Conservation (phyloP, 2,888 invertebrate species). For the Smittia sp. region DNA sequence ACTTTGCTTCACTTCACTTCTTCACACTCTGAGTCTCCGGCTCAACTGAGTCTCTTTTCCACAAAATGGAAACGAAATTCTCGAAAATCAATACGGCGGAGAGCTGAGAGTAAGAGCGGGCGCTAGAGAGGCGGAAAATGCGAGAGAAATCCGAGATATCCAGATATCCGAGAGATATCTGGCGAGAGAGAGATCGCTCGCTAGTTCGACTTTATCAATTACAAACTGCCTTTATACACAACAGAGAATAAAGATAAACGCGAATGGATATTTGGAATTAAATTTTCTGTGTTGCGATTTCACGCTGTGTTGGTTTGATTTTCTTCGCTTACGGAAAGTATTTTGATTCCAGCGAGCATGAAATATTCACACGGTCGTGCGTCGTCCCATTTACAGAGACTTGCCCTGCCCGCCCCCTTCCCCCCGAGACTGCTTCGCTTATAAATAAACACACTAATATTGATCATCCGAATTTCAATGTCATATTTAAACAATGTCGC, state of each 20-base stretch:
- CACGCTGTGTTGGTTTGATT: neutral
- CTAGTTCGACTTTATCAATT: conserved; percentile 26
- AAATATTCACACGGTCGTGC: conserved; percentile 27
- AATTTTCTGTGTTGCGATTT: no score
- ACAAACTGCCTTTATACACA: neutral
- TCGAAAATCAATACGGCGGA: conserved; percentile 14
- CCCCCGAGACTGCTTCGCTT: neutral
- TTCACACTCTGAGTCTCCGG: conserved; percentile 32
- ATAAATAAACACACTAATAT: conserved; percentile 10
- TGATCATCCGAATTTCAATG: conserved; percentile 13
- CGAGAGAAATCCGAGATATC: no score
- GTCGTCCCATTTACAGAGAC: neutral
- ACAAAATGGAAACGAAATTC: conserved; percentile 9
- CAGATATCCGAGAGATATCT: neutral
- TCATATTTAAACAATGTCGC: conserved; percentile 5
- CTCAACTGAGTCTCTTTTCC: conserved; percentile 30
- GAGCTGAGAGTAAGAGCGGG: neutral
- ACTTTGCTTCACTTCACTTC: conserved; percentile 1
- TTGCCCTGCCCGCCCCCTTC: neutral
- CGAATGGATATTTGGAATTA: conserved; percentile 27
- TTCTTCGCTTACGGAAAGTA: neutral
- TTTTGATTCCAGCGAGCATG: neutral
- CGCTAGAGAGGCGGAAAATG: neutral
- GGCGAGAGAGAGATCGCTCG: neutral
- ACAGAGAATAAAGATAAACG: conserved; percentile 7